A percentile compares a stretch with the other conserved stretches of the same genome.
phyloP scores from a whole-genome alignment of 2,888 invertebrate species.

The Parthenolecanium corni region DNA sequence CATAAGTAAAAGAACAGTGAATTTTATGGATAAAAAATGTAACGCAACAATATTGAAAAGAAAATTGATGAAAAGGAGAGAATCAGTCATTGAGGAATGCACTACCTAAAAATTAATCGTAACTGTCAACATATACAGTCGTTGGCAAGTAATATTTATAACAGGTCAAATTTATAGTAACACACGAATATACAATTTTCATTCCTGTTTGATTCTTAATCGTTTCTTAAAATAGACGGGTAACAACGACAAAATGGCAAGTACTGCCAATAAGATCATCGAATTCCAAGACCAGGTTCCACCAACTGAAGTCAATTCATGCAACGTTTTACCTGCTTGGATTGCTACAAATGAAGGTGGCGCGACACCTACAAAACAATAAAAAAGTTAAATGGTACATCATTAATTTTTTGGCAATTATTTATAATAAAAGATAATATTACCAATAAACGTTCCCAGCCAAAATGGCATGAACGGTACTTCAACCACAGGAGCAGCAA shows the following conservation, averaged over 20 bases:
- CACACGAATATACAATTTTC: neutral
- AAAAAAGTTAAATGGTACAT: neutral
- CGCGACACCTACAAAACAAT: slow-evolving; percentile 60
- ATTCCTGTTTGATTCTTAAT: slow-evolving; percentile 51
- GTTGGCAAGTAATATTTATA: no score
- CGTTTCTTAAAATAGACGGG: slow-evolving; percentile 77
- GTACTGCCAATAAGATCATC: slow-evolving; percentile 59
- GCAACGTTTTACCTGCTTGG: slow-evolving; percentile 92
- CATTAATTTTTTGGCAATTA: neutral
- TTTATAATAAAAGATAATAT: slow-evolving; percentile 34
- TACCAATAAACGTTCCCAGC: slow-evolving; percentile 86
- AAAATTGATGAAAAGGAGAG: no score
- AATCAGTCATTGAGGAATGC: no score
- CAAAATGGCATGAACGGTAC: slow-evolving; percentile 88
- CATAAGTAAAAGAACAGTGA: no score
- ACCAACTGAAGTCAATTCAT: slow-evolving; percentile 77
- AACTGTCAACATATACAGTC: no score
- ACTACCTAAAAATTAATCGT: no score
- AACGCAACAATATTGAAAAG: no score
- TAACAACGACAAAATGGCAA: slow-evolving; percentile 71
- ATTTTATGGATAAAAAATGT: no score
- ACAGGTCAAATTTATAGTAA: no score
- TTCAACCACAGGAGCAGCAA: slow-evolving; percentile 91
- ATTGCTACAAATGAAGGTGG: slow-evolving; percentile 96
- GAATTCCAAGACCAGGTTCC: slow-evolving; percentile 82